These are phyloP conservation scores for Halocynthia aurantium DNA, from an alignment of 23 tunicate genomes.

Conservation along the genomic window DNA sequence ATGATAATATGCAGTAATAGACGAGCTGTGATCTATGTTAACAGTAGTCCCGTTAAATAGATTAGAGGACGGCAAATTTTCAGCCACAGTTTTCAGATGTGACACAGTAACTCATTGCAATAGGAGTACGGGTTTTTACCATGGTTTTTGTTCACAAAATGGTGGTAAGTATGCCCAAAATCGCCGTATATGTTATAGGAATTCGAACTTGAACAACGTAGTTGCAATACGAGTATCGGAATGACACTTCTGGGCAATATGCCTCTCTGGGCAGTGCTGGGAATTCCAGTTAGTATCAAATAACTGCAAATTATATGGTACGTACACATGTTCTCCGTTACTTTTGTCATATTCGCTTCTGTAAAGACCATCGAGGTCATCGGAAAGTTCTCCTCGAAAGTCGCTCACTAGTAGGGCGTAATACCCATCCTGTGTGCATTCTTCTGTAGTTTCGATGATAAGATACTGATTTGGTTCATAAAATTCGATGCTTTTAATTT, in stretches of 20 bases:
- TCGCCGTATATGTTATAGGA: not conserved
- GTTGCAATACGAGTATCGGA: not conserved
- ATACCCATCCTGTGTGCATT: slow-evolving; percentile 22
- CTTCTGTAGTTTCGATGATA: slow-evolving; percentile 22
- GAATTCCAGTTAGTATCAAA: too few species aligned
- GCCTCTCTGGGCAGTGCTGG: too few species aligned
- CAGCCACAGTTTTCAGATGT: too few species aligned
- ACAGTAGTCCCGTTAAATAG: too few species aligned
- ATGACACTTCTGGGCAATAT: too few species aligned
- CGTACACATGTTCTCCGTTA: slow-evolving; percentile 42
- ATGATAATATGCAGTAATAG: too few species aligned
- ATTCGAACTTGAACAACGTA: not conserved
- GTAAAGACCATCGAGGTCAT: slow-evolving; percentile 61
- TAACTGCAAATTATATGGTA: too few species aligned
- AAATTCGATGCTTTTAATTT: slow-evolving; percentile 5
- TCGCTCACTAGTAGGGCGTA: slow-evolving; percentile 26
- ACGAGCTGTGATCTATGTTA: too few species aligned
- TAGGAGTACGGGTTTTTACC: too few species aligned
- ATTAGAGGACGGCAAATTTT: too few species aligned
- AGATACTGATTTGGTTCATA: slow-evolving; percentile 43
- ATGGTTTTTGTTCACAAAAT: too few species aligned
- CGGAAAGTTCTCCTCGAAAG: slow-evolving; percentile 52
- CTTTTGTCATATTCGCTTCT: slow-evolving; percentile 52
- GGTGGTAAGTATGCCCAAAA: not conserved
- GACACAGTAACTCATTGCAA: too few species aligned